Evolutionary conservation across 2,113 vertebrate species (phyloP).

Genomic region (Euleptes europaea): DNA sequence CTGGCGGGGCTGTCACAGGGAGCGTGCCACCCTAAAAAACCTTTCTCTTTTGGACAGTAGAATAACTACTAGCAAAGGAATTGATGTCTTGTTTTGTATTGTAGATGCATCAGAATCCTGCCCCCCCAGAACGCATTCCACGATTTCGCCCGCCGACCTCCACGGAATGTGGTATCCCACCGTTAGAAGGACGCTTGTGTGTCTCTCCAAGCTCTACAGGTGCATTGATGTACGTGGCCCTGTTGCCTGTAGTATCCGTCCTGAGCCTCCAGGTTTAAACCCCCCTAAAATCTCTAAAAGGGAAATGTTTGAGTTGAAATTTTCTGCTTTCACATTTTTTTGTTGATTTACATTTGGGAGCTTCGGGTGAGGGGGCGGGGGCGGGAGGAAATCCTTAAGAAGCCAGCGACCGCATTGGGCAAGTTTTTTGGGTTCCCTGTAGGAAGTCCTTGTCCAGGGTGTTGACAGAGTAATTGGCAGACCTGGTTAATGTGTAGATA

Average conservation of each 20-base stretch:
- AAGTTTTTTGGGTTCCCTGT: too few species aligned
- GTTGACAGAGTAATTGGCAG: too few species aligned
- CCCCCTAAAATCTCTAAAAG: too few species aligned
- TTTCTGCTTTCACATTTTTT: neutral
- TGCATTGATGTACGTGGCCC: constrained; percentile 92
- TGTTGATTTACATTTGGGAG: neutral
- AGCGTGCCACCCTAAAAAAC: neutral
- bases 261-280: neutral
- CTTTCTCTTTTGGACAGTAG: neutral
- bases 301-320: neutral
- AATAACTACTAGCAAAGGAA: neutral
- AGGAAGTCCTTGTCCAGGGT: too few species aligned
- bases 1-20: neutral
- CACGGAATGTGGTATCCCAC: constrained; percentile 99
- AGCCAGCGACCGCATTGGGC: neutral
- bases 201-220: constrained; percentile 97
- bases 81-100: constrained; percentile 21
- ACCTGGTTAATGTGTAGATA: too few species aligned
- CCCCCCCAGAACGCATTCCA: constrained; percentile 76
- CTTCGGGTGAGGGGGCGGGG: too few species aligned
- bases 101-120: constrained; percentile 80
- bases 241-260: neutral
- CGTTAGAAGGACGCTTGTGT: constrained; percentile 93
- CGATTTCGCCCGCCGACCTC: constrained; percentile 94
- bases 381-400: neutral